These are phyloP conservation scores for Cyclophora punctaria DNA, from an alignment of 2,888 invertebrate genomes.

Conservation along the genomic window DNA sequence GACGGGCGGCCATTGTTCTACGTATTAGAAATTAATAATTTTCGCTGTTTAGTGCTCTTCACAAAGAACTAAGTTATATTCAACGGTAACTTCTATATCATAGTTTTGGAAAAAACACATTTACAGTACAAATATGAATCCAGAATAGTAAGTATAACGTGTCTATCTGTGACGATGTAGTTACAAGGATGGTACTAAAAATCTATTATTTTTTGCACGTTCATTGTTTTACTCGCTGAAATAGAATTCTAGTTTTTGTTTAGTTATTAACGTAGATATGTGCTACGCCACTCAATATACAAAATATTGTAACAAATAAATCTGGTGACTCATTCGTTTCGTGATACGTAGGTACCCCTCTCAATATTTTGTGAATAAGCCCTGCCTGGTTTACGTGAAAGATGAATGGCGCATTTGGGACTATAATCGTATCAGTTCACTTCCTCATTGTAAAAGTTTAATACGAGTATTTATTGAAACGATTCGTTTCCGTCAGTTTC, in stretches of 20 bases:
- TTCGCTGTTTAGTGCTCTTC: conserved; percentile 63
- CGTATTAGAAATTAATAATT: conserved; percentile 56
- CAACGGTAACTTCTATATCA: conserved; percentile 39
- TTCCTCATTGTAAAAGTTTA: conserved; percentile 29
- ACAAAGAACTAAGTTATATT: conserved; percentile 59
- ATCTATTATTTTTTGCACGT: conserved; percentile 52
- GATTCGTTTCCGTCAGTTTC: conserved; percentile 13
- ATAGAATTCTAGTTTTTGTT: conserved; percentile 10
- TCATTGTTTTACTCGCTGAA: conserved; percentile 42
- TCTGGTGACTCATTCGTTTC: conserved; percentile 63
- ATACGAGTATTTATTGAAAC: conserved; percentile 11
- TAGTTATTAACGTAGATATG: no score
- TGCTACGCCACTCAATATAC: background rate
- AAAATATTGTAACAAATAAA: conserved; percentile 21
- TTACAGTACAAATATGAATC: conserved; percentile 80
- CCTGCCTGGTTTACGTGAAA: no score
- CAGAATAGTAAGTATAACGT: conserved; percentile 85
- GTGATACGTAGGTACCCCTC: conserved; percentile 45
- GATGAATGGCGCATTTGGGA: conserved; percentile 55
- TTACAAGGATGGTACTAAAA: conserved; percentile 55
- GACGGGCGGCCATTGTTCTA: conserved; percentile 73
- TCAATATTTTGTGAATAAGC: conserved; percentile 37
- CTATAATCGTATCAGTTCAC: conserved; percentile 32
- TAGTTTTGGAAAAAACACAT: conserved; percentile 50
- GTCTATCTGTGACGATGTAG: conserved; percentile 36